Percentiles rank a stretch among this genome's conserved stretches.
Conservation (phyloP, 1,140 invertebrate genomes). For the Drosophila orena region DNA sequence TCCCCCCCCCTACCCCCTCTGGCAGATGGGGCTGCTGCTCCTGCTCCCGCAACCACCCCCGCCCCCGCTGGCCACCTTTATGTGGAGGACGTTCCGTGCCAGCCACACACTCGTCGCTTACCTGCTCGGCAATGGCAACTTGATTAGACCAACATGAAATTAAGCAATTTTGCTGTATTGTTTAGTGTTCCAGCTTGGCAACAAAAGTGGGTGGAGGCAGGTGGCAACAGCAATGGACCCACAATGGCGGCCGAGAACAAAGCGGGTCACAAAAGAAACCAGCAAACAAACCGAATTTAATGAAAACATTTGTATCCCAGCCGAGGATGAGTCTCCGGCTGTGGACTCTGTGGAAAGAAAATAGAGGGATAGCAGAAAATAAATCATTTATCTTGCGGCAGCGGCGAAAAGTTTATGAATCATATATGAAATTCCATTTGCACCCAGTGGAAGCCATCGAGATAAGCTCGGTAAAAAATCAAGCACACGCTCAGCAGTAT, state of each 20-base stretch:
- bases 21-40: background rate
- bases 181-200: conserved; percentile 60
- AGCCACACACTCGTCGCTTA: conserved; percentile 44
- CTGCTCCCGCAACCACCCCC: background rate
- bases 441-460: background rate
- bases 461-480: conserved; percentile 14
- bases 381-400: conserved; percentile 1
- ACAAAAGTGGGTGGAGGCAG: conserved; percentile 10
- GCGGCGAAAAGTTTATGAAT: background rate
- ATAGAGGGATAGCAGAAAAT: background rate
- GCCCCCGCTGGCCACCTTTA: conserved; percentile 46
- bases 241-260: conserved; percentile 56
- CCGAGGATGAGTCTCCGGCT: conserved; percentile 27
- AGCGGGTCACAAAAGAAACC: conserved; percentile 50
- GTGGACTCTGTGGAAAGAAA: background rate
- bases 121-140: conserved; percentile 70
- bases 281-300: conserved; percentile 62
- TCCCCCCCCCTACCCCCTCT: background rate
- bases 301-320: conserved; percentile 55
- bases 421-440: conserved; percentile 14
- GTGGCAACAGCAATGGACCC: conserved; percentile 10
- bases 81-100: conserved; percentile 65
- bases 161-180: conserved; percentile 77
- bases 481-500: conserved; percentile 15
- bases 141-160: conserved; percentile 83